Base-by-base conservation (phyloP, 2,888 invertebrate genomes). In the Melipona beecheii region DNA sequence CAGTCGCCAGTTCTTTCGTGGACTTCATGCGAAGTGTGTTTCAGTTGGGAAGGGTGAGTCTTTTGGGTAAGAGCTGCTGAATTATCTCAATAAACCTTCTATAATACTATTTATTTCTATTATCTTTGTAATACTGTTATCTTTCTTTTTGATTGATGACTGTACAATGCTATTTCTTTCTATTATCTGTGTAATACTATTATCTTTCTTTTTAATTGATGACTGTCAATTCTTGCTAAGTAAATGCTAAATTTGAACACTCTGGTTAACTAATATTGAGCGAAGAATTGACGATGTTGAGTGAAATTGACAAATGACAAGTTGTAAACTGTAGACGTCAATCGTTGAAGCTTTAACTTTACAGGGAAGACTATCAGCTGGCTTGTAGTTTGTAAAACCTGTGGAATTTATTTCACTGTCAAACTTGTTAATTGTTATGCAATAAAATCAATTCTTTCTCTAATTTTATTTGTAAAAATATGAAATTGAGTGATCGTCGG, bases 1-100 rank as follows among this genome's bases (percentile, higher is more conserved):
- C 70, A 0, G 62, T 65, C 1, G 58, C 36, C n/a, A 81, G 82
- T 9, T 77, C 86, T 11, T 87, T 92, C 62, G 83, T 80, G 86
- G 92, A 91, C 17, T 74, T 88, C 13, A 21, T 92, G 68, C 81
- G 79, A 19, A 86, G 64, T n/a, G 27, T 91, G 21, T 83, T 92
- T 54, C 82, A 85, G 64, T 77, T 75, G n/a, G 90, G 89, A 49
- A 90, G 76, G 87, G 92, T 92, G 73, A 92, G 92, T 90, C 70
- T 75, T 52, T 70, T 68, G n/a, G 52, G 21, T 75, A 60, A 75
- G 11, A 60, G 31, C 70, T 68, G 68, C 50, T 66, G 64, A 77
- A 52, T 13, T 50, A 6, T 50, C 52, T 27, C 1, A 27, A n/a
- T 70, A 9, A 70, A 24, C 52, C 9, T 19, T 0, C 31, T 17